Evolutionary conservation across 2,888 invertebrate species (phyloP).

Genomic region (Mesodorylaimus sp.): DNA sequence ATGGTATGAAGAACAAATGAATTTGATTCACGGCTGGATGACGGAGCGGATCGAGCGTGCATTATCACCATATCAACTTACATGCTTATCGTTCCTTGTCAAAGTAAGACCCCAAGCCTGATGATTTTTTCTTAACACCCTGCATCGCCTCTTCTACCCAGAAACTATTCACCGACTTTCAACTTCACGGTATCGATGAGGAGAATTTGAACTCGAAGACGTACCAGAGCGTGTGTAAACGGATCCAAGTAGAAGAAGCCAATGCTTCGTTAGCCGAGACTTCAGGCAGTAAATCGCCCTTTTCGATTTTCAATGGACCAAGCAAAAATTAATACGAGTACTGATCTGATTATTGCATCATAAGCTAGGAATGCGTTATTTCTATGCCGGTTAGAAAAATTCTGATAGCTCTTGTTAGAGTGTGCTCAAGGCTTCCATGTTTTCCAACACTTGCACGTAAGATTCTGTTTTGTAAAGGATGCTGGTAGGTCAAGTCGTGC

Average conservation of each 20-base stretch:
- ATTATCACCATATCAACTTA: constrained; percentile 83
- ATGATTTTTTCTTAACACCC: not conserved
- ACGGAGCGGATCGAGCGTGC: constrained; percentile 70
- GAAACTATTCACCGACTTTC: constrained; percentile 96
- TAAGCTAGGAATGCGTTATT: too few species aligned
- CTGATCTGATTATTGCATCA: too few species aligned
- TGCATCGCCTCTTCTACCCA: constrained; percentile 34
- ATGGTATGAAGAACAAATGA: constrained; percentile 82
- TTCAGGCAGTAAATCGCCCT: constrained; percentile 1
- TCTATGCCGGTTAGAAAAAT: too few species aligned
- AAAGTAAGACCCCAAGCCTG: constrained; percentile 43
- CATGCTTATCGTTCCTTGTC: constrained; percentile 77
- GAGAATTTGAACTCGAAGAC: constrained; percentile 82
- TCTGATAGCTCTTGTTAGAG: too few species aligned
- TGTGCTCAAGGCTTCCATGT: too few species aligned
- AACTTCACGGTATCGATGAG: constrained; percentile 87
- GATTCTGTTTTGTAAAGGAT: too few species aligned
- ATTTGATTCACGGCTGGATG: constrained; percentile 73
- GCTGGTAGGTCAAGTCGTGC: too few species aligned
- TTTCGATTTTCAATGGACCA: constrained; percentile 2
- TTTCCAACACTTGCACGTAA: too few species aligned
- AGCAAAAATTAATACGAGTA: too few species aligned
- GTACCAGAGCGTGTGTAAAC: constrained; percentile 70
- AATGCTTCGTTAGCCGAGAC: constrained; percentile 58
- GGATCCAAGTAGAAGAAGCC: constrained; percentile 92